Evolutionary conservation across 2,113 vertebrate genomes (phyloP).

Genomic region (Phylloscopus trochiloides): DNA sequence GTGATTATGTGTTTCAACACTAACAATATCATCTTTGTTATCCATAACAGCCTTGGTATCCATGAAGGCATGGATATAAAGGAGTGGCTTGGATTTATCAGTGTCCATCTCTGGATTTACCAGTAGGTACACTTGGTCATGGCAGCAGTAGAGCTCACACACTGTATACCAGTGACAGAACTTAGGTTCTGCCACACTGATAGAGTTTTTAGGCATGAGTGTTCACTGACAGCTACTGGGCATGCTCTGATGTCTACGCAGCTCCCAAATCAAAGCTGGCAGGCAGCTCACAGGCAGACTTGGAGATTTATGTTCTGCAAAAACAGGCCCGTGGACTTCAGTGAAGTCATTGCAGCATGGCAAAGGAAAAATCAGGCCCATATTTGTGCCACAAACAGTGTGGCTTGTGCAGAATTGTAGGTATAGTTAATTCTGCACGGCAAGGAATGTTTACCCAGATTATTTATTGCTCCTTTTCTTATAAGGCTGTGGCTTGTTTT

Average conservation of each 20-base stretch:
- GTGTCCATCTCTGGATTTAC: too few species aligned
- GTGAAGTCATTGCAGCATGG: background rate
- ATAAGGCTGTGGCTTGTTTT: background rate
- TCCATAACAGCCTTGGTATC: background rate
- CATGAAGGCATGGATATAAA: background rate
- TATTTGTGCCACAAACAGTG: background rate
- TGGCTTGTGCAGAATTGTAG: background rate
- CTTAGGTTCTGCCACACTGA: background rate
- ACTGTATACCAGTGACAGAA: background rate
- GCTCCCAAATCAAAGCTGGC: background rate
- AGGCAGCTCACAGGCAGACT: background rate
- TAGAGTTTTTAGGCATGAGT: background rate
- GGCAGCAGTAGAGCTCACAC: background rate
- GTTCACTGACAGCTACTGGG: background rate
- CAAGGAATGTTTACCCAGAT: background rate
- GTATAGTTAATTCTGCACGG: background rate
- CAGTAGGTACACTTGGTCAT: background rate
- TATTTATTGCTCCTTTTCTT: conserved; percentile 6
- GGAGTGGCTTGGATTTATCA: background rate
- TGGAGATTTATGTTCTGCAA: background rate
- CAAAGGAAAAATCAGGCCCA: background rate
- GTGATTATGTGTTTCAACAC: too few species aligned
- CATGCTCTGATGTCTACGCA: background rate
- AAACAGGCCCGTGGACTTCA: background rate
- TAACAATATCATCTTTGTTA: background rate